Conservation (phyloP, 2,888 invertebrate genomes). For the Conops quadrifasciatus region DNA sequence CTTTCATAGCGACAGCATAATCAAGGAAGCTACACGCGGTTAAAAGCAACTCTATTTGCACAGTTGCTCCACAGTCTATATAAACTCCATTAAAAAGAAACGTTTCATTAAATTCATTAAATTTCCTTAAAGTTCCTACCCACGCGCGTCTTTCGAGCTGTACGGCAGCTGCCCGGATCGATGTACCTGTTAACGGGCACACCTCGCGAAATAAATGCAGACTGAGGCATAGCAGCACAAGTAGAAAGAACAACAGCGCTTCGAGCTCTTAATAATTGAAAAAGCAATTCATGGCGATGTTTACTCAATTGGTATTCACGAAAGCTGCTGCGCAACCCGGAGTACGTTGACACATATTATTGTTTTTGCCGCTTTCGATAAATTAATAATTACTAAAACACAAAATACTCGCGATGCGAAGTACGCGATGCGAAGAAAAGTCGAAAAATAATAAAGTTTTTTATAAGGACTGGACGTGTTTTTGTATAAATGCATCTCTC, state of each 20-base stretch:
- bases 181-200: slow-evolving; percentile 11
- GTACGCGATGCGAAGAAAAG: slow-evolving; percentile 32
- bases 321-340: slow-evolving; percentile 4
- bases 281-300: slow-evolving; percentile 32
- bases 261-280: slow-evolving; percentile 13
- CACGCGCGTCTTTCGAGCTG: background rate
- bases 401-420: background rate
- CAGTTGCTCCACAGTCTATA: slow-evolving; percentile 9
- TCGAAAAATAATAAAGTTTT: slow-evolving; percentile 41
- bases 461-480: no score
- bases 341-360: slow-evolving; percentile 37
- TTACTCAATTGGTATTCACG: slow-evolving; percentile 37
- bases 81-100: background rate
- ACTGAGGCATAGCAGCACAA: background rate
- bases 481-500: no score
- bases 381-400: slow-evolving; percentile 16
- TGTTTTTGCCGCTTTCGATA: slow-evolving; percentile 27
- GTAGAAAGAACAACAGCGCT: background rate
- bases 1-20: background rate
- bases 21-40: background rate
- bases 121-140: background rate
- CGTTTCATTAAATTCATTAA: background rate
- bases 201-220: slow-evolving; percentile 7
- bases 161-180: background rate
- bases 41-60: slow-evolving; percentile 16